phyloP scores from a whole-genome alignment of 1,140 invertebrate species.

The Medauroidea extradentata region DNA sequence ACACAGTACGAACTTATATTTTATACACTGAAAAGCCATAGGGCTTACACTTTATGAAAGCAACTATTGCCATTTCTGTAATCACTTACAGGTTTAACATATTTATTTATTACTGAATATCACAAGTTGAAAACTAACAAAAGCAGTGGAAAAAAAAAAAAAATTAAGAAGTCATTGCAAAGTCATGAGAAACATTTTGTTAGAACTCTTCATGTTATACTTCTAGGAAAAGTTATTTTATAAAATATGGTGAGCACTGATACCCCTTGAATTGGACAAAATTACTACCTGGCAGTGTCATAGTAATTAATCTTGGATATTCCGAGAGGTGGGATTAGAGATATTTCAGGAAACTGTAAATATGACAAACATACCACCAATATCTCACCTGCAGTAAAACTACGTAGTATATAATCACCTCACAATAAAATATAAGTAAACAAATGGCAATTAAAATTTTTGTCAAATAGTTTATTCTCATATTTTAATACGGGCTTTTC shows the following conservation, averaged over 20 bases:
- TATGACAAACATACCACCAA: background rate
- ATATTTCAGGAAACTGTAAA: background rate
- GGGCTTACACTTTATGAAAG: no score
- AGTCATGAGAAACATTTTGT: no score
- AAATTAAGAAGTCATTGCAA: no score
- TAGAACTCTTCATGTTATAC: no score
- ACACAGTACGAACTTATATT: no score
- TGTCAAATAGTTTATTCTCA: background rate
- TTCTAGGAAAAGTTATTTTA: background rate
- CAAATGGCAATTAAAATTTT: constrained; percentile 20
- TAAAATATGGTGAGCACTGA: background rate
- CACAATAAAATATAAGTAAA: constrained; percentile 55
- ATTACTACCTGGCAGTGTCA: background rate
- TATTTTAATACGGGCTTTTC: no score
- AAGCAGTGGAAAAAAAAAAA: no score
- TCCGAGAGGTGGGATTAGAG: background rate
- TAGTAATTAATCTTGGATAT: background rate
- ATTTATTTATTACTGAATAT: no score
- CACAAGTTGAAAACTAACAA: no score
- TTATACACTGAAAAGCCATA: no score
- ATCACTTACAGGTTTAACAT: no score
- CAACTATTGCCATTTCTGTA: no score
- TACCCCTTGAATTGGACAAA: background rate
- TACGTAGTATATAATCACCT: constrained; percentile 66
- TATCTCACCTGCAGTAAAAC: constrained; percentile 57